A percentile compares a stretch with the other conserved stretches of the same genome.
These are phyloP conservation scores for Euura saliciscinereae DNA, from an alignment of 1,140 invertebrate genomes.

Conservation along the genomic window DNA sequence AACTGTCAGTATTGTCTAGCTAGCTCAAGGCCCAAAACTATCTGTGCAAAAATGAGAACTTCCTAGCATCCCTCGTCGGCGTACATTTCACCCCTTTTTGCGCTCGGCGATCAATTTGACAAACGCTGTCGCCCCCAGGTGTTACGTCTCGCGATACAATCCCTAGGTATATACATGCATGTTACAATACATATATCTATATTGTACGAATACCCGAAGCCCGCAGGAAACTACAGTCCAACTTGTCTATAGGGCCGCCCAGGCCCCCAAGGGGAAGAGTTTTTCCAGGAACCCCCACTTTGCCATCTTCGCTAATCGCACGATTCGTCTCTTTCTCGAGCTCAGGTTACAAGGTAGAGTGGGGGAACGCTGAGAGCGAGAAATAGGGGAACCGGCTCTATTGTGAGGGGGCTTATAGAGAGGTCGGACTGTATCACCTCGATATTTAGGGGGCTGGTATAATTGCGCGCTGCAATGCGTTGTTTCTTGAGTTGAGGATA, in stretches of 20 bases:
- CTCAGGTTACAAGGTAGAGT: too few species aligned
- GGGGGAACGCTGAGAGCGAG: too few species aligned
- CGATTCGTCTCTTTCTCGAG: too few species aligned
- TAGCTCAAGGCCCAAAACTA: neutral
- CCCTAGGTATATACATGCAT: neutral
- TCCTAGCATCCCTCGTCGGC: neutral
- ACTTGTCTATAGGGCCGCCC: too few species aligned
- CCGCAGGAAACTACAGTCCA: neutral
- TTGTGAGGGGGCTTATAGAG: too few species aligned
- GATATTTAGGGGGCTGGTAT: neutral
- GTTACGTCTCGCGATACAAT: neutral
- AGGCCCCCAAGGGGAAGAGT: too few species aligned
- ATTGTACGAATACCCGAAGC: too few species aligned
- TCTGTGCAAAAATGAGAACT: neutral
- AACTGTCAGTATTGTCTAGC: neutral
- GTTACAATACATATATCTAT: neutral
- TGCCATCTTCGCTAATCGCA: too few species aligned
- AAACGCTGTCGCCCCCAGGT: neutral
- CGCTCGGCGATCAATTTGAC: neutral
- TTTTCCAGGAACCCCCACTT: too few species aligned
- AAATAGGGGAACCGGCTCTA: too few species aligned
- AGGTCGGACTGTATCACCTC: neutral
- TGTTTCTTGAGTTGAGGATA: neutral
- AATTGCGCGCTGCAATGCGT: neutral
- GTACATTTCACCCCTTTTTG: neutral